Conservation (phyloP, 2,888 invertebrate species). For the Rhorus exstirpatorius region DNA sequence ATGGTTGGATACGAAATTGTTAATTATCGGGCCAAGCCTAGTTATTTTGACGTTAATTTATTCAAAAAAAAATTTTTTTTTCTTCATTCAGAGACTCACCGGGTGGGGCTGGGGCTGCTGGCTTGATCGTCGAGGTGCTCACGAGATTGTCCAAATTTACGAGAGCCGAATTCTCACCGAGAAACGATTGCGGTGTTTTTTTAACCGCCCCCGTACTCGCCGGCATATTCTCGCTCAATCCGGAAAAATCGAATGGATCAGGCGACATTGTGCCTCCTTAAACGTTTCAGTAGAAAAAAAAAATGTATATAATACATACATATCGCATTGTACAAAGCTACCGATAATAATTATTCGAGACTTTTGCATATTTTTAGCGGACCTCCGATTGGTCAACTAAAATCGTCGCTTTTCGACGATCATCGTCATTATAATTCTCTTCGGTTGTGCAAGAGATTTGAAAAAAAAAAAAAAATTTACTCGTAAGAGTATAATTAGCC, state of each 20-base stretch:
- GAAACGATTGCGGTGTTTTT: slow-evolving; percentile 98
- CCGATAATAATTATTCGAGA: no score
- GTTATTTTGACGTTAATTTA: not conserved
- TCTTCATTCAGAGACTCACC: slow-evolving; percentile 81
- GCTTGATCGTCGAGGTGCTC: slow-evolving; percentile 86
- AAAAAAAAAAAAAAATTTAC: no score
- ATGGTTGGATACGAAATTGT: no score
- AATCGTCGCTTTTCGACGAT: no score
- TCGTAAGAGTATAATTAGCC: no score
- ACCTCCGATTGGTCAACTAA: no score
- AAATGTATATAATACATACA: no score
- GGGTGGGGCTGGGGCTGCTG: slow-evolving; percentile 86
- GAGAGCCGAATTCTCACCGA: slow-evolving; percentile 98
- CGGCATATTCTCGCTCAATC: slow-evolving; percentile 88
- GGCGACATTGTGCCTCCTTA: slow-evolving; percentile 85
- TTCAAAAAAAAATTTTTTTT: not conserved
- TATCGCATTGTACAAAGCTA: no score
- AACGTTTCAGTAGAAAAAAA: slow-evolving; percentile 41
- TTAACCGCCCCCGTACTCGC: slow-evolving; percentile 89
- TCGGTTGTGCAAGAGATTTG: no score
- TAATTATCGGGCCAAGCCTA: not conserved
- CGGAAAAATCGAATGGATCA: slow-evolving; percentile 91
- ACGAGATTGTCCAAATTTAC: slow-evolving; percentile 99
- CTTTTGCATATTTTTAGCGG: no score
- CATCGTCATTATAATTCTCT: no score